A percentile compares a stretch with the other conserved stretches of the same genome.
Evolutionary conservation across 2,113 vertebrate genomes (phyloP).

Genomic region (Callipepla squamata): DNA sequence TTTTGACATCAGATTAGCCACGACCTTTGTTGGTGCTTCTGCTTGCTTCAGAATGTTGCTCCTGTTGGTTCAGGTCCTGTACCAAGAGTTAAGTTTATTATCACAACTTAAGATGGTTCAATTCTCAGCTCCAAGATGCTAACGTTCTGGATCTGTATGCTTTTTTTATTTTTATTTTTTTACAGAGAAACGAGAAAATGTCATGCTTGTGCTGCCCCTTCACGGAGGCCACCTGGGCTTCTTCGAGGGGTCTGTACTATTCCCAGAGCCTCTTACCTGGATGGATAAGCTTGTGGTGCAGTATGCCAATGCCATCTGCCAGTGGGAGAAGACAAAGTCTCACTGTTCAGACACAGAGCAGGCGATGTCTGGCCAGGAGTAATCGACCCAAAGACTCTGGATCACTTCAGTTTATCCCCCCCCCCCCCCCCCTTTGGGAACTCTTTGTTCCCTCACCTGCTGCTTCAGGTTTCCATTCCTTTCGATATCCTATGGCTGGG

Average conservation of each 20-base stretch:
- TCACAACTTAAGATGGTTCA: neutral
- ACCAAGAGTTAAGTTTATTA: neutral
- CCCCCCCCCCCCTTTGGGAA: slow-evolving; percentile 41
- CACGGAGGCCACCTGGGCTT: slow-evolving; percentile 98
- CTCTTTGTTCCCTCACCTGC: slow-evolving; percentile 50
- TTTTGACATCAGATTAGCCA: neutral
- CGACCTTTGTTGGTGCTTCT: neutral
- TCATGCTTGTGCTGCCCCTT: slow-evolving; percentile 92
- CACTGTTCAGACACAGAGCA: slow-evolving; percentile 86
- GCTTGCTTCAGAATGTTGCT: neutral
- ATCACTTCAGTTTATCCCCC: slow-evolving; percentile 42
- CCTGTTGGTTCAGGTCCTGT: neutral
- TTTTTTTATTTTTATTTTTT: slow-evolving; percentile 29
- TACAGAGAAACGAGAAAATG: slow-evolving; percentile 92
- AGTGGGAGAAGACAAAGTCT: slow-evolving; percentile 94
- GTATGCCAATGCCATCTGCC: slow-evolving; percentile 93
- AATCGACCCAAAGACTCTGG: slow-evolving; percentile 62
- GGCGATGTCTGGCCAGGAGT: slow-evolving; percentile 73
- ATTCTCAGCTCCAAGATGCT: neutral
- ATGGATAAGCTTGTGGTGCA: slow-evolving; percentile 99
- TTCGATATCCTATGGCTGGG: slow-evolving; percentile 44
- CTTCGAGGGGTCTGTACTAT: slow-evolving; percentile 97
- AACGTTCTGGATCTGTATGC: neutral
- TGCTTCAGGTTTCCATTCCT: slow-evolving; percentile 73
- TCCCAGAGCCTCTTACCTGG: slow-evolving; percentile 97